phyloP scores from a whole-genome alignment of 1,140 invertebrate species.

The Spodoptera litura region DNA sequence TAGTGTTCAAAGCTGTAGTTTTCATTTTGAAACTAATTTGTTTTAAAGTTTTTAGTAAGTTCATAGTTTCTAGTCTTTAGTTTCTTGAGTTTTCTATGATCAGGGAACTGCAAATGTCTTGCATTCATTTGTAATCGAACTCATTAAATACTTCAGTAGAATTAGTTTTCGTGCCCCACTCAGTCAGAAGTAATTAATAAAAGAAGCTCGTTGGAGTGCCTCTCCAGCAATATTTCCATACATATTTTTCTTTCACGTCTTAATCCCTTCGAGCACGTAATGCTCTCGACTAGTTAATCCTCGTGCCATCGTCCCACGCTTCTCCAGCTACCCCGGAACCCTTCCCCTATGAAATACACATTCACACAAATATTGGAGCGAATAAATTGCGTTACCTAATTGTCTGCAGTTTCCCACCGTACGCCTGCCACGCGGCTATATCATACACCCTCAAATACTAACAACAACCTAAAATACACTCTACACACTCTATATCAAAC shows the following conservation, averaged over 20 bases:
- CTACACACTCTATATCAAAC: neutral
- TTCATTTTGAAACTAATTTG: neutral
- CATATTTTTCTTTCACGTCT: neutral
- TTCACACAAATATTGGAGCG: constrained; percentile 66
- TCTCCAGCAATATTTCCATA: neutral
- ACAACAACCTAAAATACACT: constrained; percentile 41
- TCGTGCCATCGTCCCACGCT: constrained; percentile 64
- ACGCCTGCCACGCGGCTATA: constrained; percentile 75
- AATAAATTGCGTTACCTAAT: constrained; percentile 82
- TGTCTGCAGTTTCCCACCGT: constrained; percentile 77
- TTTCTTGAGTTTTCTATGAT: neutral
- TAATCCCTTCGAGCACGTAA: constrained; percentile 8
- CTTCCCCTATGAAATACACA: constrained; percentile 55
- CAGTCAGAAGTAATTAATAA: neutral
- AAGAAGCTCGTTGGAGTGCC: neutral
- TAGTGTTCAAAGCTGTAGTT: neutral
- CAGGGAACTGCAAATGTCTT: too few species aligned
- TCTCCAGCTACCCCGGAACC: constrained; percentile 49
- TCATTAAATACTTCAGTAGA: too few species aligned
- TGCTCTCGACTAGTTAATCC: constrained; percentile 40
- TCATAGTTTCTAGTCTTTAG: neutral
- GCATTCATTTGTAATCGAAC: too few species aligned
- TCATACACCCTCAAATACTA: constrained; percentile 53
- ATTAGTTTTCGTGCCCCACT: too few species aligned
- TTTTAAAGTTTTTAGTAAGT: neutral